Evolutionary conservation across 2,888 invertebrate genomes (phyloP), one percentile per base, ranked within the genome.

Genomic region (Caenorhabditis afra): DNA sequence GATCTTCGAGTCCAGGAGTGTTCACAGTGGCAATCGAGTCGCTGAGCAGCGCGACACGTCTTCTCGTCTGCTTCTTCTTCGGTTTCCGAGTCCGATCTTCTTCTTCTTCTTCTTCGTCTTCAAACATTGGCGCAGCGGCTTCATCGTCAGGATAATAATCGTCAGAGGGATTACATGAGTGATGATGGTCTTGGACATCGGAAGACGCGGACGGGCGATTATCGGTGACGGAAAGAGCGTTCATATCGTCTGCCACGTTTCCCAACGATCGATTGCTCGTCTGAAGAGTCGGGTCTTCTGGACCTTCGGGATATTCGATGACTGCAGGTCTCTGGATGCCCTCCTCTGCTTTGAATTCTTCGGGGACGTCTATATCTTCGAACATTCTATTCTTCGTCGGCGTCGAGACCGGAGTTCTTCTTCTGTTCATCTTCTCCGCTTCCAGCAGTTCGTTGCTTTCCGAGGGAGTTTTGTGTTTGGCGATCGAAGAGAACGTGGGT

Each of bases 1-100:
- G 20, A 22, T 37, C 59, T 16, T 29, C 39, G 44, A 50, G 3
- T 37, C 50, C 67, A 0, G 59, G 64, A n/a, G 66, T 57, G 61
- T 75, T 67, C 12, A 67, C 57, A 41, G 53, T 47, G 1, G 50
- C 57, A 7, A 76, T 45, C 8, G 73, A 73, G 41, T 73, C 73
- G 23, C 58, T 67, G 50, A 67, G 66, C 10, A 67, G 29, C 10
- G 20, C 65, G 0, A 35, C 16, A 10, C 65, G n/a, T 11, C 47
- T 29, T 22, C 47, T 55, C 2, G 20, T 14, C 44, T 18, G 7
- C 39, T 14, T 44, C 11, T 14, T 52, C 7, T 22, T 66, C 5
- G 37, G 29, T 4, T 22, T 16, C 23, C 5, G 29, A 16, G n/a
- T 16, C 22, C 29, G 47, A 23, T 23, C 23, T 7, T 41, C 44